These are phyloP conservation scores for Scaptomyza cyrtandrae DNA, from an alignment of 2,888 invertebrate genomes.

Conservation along the genomic window DNA sequence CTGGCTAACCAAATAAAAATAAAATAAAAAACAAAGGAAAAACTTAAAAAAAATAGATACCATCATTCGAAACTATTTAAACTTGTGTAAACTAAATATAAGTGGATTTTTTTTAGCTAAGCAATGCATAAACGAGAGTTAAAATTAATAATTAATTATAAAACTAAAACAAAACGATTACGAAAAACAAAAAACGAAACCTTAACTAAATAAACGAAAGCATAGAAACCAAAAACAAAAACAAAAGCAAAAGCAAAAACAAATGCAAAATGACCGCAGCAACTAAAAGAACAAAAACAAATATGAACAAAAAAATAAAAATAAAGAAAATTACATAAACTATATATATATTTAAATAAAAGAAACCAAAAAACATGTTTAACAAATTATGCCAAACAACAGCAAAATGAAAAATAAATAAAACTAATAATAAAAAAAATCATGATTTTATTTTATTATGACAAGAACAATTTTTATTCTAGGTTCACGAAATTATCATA, in stretches of 20 bases:
- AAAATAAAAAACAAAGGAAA: neutral
- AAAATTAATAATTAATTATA: slow-evolving; percentile 68
- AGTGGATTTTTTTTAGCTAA: slow-evolving; percentile 77
- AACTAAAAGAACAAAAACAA: slow-evolving; percentile 33
- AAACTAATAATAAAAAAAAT: slow-evolving; percentile 43
- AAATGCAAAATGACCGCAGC: slow-evolving; percentile 35
- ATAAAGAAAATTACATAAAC: slow-evolving; percentile 57
- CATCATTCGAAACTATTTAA: slow-evolving; percentile 61
- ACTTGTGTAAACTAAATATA: slow-evolving; percentile 74
- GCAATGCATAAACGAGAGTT: slow-evolving; percentile 72
- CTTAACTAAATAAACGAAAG: slow-evolving; percentile 42
- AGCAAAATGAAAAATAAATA: slow-evolving; percentile 73
- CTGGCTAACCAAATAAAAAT: slow-evolving; percentile 15
- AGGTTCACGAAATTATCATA: no score
- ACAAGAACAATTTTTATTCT: no score
- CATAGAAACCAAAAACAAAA: slow-evolving; percentile 45
- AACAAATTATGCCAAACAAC: slow-evolving; percentile 71
- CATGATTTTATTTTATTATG: no score
- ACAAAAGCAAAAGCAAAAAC: neutral
- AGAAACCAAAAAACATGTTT: slow-evolving; percentile 62
- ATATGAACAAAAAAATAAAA: slow-evolving; percentile 16
- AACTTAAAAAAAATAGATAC: neutral
- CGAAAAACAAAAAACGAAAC: slow-evolving; percentile 26
- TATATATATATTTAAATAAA: slow-evolving; percentile 76
- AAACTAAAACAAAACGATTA: slow-evolving; percentile 29